These are phyloP conservation scores for Aphidius gifuensis DNA, from an alignment of 1,140 invertebrate genomes.

Conservation along the genomic window DNA sequence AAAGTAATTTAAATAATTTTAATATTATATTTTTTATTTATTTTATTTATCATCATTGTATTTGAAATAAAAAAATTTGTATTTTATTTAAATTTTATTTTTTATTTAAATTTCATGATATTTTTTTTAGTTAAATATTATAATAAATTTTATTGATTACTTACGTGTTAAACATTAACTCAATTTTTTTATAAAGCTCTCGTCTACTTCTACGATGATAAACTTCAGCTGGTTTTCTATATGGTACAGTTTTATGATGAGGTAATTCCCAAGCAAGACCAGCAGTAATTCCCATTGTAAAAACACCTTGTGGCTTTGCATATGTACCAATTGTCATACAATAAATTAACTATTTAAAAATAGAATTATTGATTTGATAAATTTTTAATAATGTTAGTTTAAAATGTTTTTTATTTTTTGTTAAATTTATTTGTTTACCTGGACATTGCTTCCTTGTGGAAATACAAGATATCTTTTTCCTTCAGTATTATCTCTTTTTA, in stretches of 20 bases:
- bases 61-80: too few relatives aligned
- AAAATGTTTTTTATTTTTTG: not conserved
- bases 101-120: not conserved
- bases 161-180: slow-evolving; percentile 51
- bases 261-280: slow-evolving; percentile 73
- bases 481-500: slow-evolving; percentile 33
- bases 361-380: not conserved
- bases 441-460: slow-evolving; percentile 53
- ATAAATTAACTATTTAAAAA: slow-evolving; percentile 58
- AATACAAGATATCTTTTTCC: slow-evolving; percentile 46
- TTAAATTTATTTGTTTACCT: slow-evolving; percentile 37
- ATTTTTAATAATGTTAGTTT: not conserved
- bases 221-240: slow-evolving; percentile 45
- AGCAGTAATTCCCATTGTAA: slow-evolving; percentile 68
- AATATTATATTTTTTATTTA: too few relatives aligned
- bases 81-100: too few relatives aligned
- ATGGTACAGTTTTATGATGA: slow-evolving; percentile 44
- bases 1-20: not conserved
- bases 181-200: slow-evolving; percentile 51
- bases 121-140: too few relatives aligned
- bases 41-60: too few relatives aligned
- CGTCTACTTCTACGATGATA: slow-evolving; percentile 54
- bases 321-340: slow-evolving; percentile 62
- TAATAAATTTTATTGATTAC: slow-evolving; percentile 25
- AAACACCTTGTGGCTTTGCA: slow-evolving; percentile 58